Percentiles rank a stretch among this genome's conserved stretches.
Evolutionary conservation across 2,113 vertebrate species (phyloP).

Genomic region (Etheostoma cragini): DNA sequence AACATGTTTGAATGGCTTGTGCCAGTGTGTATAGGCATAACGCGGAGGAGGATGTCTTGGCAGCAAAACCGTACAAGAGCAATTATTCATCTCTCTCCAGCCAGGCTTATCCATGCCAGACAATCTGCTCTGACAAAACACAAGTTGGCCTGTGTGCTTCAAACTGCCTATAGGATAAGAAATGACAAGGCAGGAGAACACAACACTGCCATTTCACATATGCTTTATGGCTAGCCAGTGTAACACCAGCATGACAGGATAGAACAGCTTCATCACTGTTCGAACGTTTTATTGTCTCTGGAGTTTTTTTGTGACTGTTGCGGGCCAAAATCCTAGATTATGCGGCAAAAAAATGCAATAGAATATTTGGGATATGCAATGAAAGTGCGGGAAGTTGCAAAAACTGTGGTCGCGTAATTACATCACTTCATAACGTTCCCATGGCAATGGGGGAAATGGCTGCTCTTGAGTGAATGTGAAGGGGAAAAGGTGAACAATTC

Average conservation of each 20-base stretch:
- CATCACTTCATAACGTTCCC: too few species aligned
- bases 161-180: constrained; percentile 72
- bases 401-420: too few species aligned
- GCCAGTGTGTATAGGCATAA: constrained; percentile 69
- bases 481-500: too few species aligned
- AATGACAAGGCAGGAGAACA: constrained; percentile 62
- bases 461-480: too few species aligned
- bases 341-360: too few species aligned
- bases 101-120: constrained; percentile 74
- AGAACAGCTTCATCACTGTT: constrained; percentile 36
- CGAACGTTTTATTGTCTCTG: constrained; percentile 44
- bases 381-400: too few species aligned
- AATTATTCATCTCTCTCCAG: constrained; percentile 65
- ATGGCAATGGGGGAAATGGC: too few species aligned
- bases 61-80: constrained; percentile 66
- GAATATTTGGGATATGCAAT: too few species aligned
- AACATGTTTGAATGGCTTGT: constrained; percentile 64
- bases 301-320: too few species aligned
- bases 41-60: constrained; percentile 72
- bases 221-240: constrained; percentile 53
- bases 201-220: constrained; percentile 64
- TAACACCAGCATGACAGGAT: constrained; percentile 43
- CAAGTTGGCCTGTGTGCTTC: constrained; percentile 67
- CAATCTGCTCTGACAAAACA: constrained; percentile 77
- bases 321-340: too few species aligned